phyloP scores from a whole-genome alignment of 2,113 vertebrate species.

The Brevimyrus niger region DNA sequence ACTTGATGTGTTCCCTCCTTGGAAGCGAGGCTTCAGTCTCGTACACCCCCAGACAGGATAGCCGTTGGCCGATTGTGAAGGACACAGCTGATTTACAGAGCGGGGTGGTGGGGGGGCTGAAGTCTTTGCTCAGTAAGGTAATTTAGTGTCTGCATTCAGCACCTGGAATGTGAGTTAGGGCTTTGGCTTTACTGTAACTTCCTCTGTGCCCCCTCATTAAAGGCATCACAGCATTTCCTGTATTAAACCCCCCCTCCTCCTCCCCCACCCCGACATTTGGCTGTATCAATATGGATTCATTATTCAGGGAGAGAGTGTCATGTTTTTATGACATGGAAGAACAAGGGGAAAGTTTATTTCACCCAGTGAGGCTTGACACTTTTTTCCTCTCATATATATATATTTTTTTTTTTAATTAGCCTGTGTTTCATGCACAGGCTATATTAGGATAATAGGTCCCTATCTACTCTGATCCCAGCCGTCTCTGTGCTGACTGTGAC shows the following conservation, averaged over 20 bases:
- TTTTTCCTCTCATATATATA: background rate
- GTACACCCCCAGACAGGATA: background rate
- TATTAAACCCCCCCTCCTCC: background rate
- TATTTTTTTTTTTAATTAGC: background rate
- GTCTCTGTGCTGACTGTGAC: background rate
- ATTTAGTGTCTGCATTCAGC: slow-evolving; percentile 23
- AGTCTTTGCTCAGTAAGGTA: slow-evolving; percentile 11
- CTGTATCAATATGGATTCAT: slow-evolving; percentile 16
- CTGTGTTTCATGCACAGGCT: slow-evolving; percentile 8
- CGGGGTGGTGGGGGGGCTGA: slow-evolving; percentile 9
- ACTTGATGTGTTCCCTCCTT: background rate
- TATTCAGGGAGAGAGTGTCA: slow-evolving; percentile 1
- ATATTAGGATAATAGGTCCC: slow-evolving; percentile 20
- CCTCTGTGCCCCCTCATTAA: slow-evolving; percentile 3
- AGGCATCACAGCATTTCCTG: background rate
- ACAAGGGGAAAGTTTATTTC: slow-evolving; percentile 14
- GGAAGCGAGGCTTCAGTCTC: background rate
- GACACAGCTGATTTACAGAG: slow-evolving; percentile 13
- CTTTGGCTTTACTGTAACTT: background rate
- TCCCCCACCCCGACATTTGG: background rate
- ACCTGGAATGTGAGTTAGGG: background rate
- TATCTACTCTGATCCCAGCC: background rate
- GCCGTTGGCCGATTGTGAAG: background rate
- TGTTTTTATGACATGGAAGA: slow-evolving; percentile 1
- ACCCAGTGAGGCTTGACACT: background rate